Evolutionary conservation across 2,888 invertebrate genomes (phyloP).

Genomic region (Margaritifera margaritifera): DNA sequence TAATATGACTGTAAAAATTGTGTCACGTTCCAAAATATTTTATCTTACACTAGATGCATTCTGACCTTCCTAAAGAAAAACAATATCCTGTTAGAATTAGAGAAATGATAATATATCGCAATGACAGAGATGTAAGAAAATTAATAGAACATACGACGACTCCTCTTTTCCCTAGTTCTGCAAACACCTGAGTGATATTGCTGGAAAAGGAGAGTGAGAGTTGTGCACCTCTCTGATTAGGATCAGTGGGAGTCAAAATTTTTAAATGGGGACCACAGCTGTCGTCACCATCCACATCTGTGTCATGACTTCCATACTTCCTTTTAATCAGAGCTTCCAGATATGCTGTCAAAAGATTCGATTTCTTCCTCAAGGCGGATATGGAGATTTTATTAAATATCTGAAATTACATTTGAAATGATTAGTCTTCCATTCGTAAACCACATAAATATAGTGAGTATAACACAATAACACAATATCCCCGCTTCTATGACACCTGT

Average conservation of each 20-base stretch:
- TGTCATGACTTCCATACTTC: conserved; percentile 43
- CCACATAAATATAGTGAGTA: no score
- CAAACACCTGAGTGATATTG: conserved; percentile 71
- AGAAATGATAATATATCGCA: no score
- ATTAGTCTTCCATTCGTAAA: no score
- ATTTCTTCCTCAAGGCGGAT: conserved; percentile 73
- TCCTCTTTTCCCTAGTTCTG: conserved; percentile 74
- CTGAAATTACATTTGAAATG: conserved; percentile 57
- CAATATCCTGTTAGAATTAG: no score
- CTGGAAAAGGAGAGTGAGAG: conserved; percentile 75
- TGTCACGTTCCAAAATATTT: no score
- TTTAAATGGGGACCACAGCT: conserved; percentile 53
- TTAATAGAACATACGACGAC: conserved; percentile 73
- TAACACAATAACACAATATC: no score
- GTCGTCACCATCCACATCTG: conserved; percentile 14
- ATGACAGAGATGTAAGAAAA: no score
- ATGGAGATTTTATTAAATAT: conserved; percentile 74
- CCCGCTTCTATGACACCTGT: no score
- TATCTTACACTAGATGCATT: no score
- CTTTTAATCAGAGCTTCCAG: conserved; percentile 74
- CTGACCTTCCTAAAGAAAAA: no score
- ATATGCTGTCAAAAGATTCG: conserved; percentile 76
- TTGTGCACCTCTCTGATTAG: conserved; percentile 75
- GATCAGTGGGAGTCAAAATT: conserved; percentile 76
- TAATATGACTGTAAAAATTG: no score